Conservation (phyloP, 2,888 invertebrate genomes). For the Conomelus anceps region DNA sequence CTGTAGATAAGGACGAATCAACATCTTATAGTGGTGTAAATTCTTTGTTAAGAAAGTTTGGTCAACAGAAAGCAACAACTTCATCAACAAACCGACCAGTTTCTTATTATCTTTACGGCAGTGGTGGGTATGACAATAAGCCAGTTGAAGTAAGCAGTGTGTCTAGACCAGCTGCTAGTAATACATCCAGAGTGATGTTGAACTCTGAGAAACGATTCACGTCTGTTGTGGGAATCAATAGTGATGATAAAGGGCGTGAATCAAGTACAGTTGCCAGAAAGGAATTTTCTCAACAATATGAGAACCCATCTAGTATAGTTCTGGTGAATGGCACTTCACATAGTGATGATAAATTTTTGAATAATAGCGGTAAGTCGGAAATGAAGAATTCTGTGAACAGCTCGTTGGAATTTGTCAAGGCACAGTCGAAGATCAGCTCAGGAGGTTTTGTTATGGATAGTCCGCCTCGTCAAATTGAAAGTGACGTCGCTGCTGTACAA, state of each 20-base stretch:
- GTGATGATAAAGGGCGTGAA: not conserved
- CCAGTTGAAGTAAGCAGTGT: not conserved
- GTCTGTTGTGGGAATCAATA: constrained; percentile 37
- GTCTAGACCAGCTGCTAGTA: not conserved
- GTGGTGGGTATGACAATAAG: not conserved
- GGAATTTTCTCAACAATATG: not conserved
- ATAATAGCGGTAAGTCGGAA: not conserved
- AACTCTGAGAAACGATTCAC: constrained; percentile 36
- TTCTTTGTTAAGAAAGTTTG: constrained; percentile 21
- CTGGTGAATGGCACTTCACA: not conserved
- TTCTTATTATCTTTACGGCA: constrained; percentile 10
- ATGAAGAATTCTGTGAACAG: not conserved
- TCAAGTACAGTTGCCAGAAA: not conserved
- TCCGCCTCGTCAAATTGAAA: not conserved
- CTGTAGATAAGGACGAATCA: not conserved
- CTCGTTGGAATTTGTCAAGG: constrained; percentile 5
- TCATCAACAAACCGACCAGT: not conserved
- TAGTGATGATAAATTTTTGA: not conserved
- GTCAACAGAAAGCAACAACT: constrained; percentile 18
- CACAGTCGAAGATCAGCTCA: constrained; percentile 9
- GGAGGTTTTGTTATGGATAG: not conserved
- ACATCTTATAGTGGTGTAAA: constrained; percentile 18
- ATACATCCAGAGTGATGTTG: constrained; percentile 7
- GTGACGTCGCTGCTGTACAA: not conserved
- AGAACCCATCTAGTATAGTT: not conserved